Percentiles rank a stretch among this genome's conserved stretches.
phyloP scores from a whole-genome alignment of 2,888 invertebrate genomes.

The Agriopis marginaria region DNA sequence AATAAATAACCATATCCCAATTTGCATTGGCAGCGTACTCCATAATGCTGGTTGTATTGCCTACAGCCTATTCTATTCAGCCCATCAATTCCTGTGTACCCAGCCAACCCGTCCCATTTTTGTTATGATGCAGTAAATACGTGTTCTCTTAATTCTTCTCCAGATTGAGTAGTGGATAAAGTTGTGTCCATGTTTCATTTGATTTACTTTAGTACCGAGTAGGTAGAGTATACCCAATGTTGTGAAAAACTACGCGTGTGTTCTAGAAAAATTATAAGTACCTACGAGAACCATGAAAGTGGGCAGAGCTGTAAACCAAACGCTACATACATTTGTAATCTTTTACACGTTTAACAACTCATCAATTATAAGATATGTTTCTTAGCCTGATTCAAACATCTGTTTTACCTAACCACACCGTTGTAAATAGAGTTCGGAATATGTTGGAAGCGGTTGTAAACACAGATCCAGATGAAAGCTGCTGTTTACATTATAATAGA shows the following conservation, averaged over 20 bases:
- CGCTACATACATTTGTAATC: slow-evolving; percentile 13
- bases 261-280: not conserved
- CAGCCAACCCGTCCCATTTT: too few species aligned
- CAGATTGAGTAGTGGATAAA: not conserved
- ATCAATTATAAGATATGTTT: slow-evolving; percentile 49
- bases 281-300: not conserved
- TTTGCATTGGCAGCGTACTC: too few species aligned
- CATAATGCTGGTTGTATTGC: too few species aligned
- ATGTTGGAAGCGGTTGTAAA: slow-evolving; percentile 66
- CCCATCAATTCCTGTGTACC: too few species aligned
- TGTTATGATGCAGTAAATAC: too few species aligned
- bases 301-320: slow-evolving; percentile 3
- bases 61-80: too few species aligned
- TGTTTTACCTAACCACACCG: slow-evolving; percentile 65
- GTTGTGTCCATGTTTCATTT: not conserved
- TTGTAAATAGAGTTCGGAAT: slow-evolving; percentile 66
- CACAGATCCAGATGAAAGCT: slow-evolving; percentile 69
- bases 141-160: not conserved
- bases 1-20: too few species aligned
- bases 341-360: slow-evolving; percentile 40
- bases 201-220: too few species aligned
- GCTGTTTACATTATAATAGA: slow-evolving; percentile 66
- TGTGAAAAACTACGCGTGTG: not conserved
- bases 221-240: not conserved
- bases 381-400: slow-evolving; percentile 66